These are phyloP conservation scores for Drosophila cognata DNA, from an alignment of 2,888 invertebrate species.

Conservation along the genomic window DNA sequence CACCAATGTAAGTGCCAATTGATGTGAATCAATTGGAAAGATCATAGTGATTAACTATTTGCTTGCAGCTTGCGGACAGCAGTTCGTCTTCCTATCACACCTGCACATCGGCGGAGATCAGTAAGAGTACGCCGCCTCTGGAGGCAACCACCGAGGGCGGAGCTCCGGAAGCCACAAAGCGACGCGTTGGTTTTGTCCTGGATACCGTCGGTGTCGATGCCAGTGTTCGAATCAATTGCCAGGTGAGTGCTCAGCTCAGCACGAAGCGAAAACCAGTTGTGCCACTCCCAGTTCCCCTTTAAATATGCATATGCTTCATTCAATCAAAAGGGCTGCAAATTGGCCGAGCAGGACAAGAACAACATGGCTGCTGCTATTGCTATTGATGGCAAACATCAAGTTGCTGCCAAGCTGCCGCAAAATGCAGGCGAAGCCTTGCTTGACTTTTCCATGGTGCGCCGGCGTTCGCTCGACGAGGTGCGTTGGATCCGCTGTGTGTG, in stretches of 20 bases:
- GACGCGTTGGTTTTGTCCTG: slow-evolving; percentile 74
- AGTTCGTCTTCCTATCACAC: slow-evolving; percentile 84
- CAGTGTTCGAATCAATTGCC: slow-evolving; percentile 58
- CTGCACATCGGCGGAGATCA: slow-evolving; percentile 82
- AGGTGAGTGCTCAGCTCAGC: slow-evolving; percentile 67
- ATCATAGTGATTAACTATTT: background rate
- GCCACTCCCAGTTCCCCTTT: slow-evolving; percentile 4
- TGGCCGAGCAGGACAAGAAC: slow-evolving; percentile 81
- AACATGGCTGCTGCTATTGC: slow-evolving; percentile 20
- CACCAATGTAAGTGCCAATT: slow-evolving; percentile 59
- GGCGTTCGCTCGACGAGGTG: slow-evolving; percentile 81
- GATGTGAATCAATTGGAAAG: background rate
- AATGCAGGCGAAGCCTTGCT: slow-evolving; percentile 82
- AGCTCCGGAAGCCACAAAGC: slow-evolving; percentile 52
- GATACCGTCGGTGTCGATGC: slow-evolving; percentile 37
- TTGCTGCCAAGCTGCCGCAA: slow-evolving; percentile 74
- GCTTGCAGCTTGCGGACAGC: slow-evolving; percentile 76
- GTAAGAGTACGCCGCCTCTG: slow-evolving; percentile 72
- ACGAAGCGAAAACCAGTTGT: slow-evolving; percentile 1
- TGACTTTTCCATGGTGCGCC: slow-evolving; percentile 84
- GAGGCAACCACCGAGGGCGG: slow-evolving; percentile 39
- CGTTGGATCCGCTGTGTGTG: slow-evolving; percentile 31
- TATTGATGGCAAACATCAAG: slow-evolving; percentile 64
- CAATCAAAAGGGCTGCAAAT: slow-evolving; percentile 80
- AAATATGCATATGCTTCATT: slow-evolving; percentile 38